Conservation (phyloP, 1,140 invertebrate species). For the Anagrus nilaparvatae region DNA sequence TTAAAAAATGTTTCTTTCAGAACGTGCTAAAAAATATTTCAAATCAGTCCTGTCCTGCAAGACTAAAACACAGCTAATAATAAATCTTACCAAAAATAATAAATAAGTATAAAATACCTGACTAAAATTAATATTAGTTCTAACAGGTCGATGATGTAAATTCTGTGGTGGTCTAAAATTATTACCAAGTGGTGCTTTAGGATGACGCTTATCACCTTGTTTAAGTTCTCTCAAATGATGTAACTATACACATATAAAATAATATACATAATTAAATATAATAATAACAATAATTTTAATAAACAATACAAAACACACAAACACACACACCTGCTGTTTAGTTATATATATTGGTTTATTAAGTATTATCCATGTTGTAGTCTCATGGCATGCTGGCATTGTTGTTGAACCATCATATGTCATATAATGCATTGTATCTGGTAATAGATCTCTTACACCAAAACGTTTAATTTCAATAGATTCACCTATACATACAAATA, state of each 20-base stretch:
- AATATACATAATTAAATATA: too few species aligned
- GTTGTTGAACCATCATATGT: slow-evolving; percentile 95
- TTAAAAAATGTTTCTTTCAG: too few species aligned
- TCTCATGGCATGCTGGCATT: slow-evolving; percentile 86
- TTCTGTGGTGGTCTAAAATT: slow-evolving; percentile 86
- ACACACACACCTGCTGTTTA: slow-evolving; percentile 81
- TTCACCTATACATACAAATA: too few species aligned
- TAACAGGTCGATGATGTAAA: slow-evolving; percentile 78
- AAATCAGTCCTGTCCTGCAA: too few species aligned
- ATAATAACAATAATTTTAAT: too few species aligned
- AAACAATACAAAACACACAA: too few species aligned
- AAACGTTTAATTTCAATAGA: slow-evolving; percentile 71
- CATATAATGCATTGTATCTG: slow-evolving; percentile 91
- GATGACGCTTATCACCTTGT: slow-evolving; percentile 74
- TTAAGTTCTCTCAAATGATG: slow-evolving; percentile 70
- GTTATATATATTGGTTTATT: slow-evolving; percentile 96
- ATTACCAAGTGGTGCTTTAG: slow-evolving; percentile 83
- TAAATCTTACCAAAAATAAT: too few species aligned
- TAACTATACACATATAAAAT: slow-evolving; percentile 50
- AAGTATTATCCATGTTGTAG: slow-evolving; percentile 89
- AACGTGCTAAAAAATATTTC: too few species aligned
- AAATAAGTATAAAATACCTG: too few species aligned
- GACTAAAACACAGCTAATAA: too few species aligned
- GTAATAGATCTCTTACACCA: slow-evolving; percentile 73
- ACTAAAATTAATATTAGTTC: slow-evolving; percentile 93